Base-by-base conservation (phyloP, 53 echinoderm and acorn worm genomes). In the Crossaster papposus region DNA sequence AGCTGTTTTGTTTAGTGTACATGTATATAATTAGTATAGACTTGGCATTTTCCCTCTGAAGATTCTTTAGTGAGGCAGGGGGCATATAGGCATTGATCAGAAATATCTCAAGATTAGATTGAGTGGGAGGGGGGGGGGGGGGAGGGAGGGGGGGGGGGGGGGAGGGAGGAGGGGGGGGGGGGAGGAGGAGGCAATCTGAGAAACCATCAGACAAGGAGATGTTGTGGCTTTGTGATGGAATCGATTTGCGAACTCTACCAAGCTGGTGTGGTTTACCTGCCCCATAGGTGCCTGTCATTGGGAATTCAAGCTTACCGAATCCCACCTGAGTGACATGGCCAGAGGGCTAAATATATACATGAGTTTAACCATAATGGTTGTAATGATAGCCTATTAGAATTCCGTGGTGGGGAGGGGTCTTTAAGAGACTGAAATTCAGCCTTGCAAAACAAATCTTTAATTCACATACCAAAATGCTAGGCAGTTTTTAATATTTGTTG, bases 181-280 rank as follows among this genome's bases (percentile, higher is more conserved):
- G 7, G 8, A 52, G 53, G 58, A 20, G 58, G 58, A 2, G 2
- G 58, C 58, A 58, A 15, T 58, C 17, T 58, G 58, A 58, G 68
- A 68, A 23, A 68, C 3, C n/a, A n/a, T 20, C 68, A 26, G 68
- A 68, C 68, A 68, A 68, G 10, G 68, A 26, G 68, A 68, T 68
- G 68, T 44, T 68, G 68, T 44, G 68, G 68, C 28, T 68, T 4
- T 68, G 68, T 20, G 28, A 11, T 74, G 75, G 34, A 74, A 74
- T 74, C 75, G 75, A 74, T 74, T 3, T 17, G 36, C 0, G 44
- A 9, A 74, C 14, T 10, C 75, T 34, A 36, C 28, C 75, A 74
- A 44, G 75, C 36, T 18, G 75, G 75, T 74, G 75, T 26, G 28
- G 28, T 26, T 68, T 68, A 68, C 68, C 68, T 68, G 28, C 68